These are phyloP conservation scores for Microctonus hyperodae DNA, from an alignment of 2,888 invertebrate species.

Conservation along the genomic window DNA sequence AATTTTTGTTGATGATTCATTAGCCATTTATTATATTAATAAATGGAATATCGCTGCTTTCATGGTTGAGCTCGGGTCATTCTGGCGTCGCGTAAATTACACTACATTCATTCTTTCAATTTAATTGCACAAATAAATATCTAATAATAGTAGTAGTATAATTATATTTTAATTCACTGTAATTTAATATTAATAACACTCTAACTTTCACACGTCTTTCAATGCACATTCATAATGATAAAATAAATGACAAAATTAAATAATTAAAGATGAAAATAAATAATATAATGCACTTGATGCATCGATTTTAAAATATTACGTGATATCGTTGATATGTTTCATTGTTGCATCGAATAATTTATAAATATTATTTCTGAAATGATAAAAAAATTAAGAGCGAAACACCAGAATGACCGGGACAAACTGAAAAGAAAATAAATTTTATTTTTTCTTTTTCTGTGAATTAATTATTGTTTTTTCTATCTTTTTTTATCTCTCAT, in stretches of 20 bases:
- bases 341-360: background rate
- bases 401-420: conserved; percentile 51
- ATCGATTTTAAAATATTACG: background rate
- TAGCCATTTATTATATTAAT: conserved; percentile 19
- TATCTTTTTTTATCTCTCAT: conserved; percentile 10
- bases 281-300: background rate
- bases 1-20: conserved; percentile 16
- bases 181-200: background rate
- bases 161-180: background rate
- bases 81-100: conserved; percentile 36
- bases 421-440: conserved; percentile 42
- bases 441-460: conserved; percentile 27
- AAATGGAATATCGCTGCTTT: conserved; percentile 3
- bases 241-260: background rate
- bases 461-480: conserved; percentile 7
- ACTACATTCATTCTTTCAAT: conserved; percentile 8
- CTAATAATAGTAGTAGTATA: background rate
- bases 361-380: conserved; percentile 4
- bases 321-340: background rate
- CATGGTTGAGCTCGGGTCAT: conserved; percentile 35
- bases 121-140: background rate
- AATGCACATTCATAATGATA: background rate
- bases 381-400: conserved; percentile 10
- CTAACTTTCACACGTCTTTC: background rate
- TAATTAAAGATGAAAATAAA: background rate